These are phyloP conservation scores for Calliphora vicina DNA, from an alignment of 1,140 invertebrate species.

Conservation along the genomic window DNA sequence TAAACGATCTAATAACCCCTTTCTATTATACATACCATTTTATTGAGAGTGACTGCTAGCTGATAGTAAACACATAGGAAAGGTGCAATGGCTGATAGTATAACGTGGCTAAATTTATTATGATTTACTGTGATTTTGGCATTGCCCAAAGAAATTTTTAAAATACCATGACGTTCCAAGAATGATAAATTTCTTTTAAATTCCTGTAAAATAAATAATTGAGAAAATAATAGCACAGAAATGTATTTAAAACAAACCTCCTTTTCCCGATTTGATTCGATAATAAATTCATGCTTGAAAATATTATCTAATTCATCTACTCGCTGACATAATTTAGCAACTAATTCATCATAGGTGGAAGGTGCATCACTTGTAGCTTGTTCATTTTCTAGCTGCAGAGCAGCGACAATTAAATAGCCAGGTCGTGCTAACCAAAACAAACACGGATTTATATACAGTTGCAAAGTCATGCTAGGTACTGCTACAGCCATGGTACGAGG, in stretches of 20 bases:
- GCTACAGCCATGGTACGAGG: slow-evolving; percentile 72
- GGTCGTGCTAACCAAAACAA: slow-evolving; percentile 72
- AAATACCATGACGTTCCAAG: slow-evolving; percentile 20
- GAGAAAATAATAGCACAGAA: background rate
- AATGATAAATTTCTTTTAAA: slow-evolving; percentile 35
- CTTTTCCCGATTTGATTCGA: slow-evolving; percentile 61
- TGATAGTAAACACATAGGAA: slow-evolving; percentile 59
- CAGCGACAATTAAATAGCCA: slow-evolving; percentile 67
- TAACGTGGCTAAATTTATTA: slow-evolving; percentile 49
- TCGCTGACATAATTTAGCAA: slow-evolving; percentile 36
- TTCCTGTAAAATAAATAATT: slow-evolving; percentile 36
- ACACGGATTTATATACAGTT: slow-evolving; percentile 77
- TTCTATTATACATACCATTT: slow-evolving; percentile 48
- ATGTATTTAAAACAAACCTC: slow-evolving; percentile 45
- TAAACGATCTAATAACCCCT: too few species aligned
- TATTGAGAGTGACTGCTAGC: slow-evolving; percentile 50
- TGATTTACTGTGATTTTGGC: slow-evolving; percentile 50
- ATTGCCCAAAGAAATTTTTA: slow-evolving; percentile 20
- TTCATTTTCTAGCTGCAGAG: slow-evolving; percentile 49
- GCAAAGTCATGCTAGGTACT: slow-evolving; percentile 73
- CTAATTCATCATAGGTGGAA: background rate
- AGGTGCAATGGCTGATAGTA: slow-evolving; percentile 53
- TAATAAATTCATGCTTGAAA: slow-evolving; percentile 60
- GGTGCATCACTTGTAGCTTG: slow-evolving; percentile 12
- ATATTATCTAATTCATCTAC: slow-evolving; percentile 52